Conservation (phyloP, 2,888 invertebrate species). For the Athalia rosae region DNA sequence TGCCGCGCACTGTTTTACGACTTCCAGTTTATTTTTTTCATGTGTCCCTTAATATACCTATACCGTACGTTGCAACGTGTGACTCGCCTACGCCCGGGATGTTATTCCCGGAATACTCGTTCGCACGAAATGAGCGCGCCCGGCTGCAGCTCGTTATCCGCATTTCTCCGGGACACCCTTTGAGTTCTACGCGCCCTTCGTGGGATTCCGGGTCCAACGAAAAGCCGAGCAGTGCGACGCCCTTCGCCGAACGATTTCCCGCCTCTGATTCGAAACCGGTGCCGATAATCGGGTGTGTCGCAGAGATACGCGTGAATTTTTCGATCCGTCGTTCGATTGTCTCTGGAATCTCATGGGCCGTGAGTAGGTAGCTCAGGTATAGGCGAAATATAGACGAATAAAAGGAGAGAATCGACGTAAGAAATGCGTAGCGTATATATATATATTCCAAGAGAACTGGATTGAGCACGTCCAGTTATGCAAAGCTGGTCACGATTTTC, state of each 20-base stretch:
- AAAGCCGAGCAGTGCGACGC: constrained; percentile 12
- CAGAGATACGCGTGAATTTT: too few species aligned
- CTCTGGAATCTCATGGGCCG: neutral
- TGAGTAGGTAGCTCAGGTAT: neutral
- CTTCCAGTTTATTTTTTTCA: constrained; percentile 12
- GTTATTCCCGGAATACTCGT: neutral
- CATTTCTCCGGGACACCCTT: neutral
- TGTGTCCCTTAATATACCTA: too few species aligned
- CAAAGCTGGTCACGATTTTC: constrained; percentile 44
- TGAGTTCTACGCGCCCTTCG: neutral
- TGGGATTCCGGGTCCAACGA: neutral
- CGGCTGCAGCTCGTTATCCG: neutral
- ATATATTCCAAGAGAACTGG: constrained; percentile 33
- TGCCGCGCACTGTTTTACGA: constrained; percentile 6
- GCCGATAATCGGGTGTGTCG: too few species aligned
- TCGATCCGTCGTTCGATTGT: neutral
- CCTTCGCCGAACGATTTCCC: neutral
- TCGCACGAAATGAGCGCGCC: neutral
- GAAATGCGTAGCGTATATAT: constrained; percentile 36
- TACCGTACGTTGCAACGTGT: too few species aligned
- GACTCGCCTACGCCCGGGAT: neutral
- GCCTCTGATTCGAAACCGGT: neutral
- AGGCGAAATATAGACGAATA: constrained; percentile 11
- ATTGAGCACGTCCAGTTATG: constrained; percentile 41
- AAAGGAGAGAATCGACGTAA: neutral